Conservation (phyloP, 2,113 vertebrate species). For the Athene cunicularia region DNA sequence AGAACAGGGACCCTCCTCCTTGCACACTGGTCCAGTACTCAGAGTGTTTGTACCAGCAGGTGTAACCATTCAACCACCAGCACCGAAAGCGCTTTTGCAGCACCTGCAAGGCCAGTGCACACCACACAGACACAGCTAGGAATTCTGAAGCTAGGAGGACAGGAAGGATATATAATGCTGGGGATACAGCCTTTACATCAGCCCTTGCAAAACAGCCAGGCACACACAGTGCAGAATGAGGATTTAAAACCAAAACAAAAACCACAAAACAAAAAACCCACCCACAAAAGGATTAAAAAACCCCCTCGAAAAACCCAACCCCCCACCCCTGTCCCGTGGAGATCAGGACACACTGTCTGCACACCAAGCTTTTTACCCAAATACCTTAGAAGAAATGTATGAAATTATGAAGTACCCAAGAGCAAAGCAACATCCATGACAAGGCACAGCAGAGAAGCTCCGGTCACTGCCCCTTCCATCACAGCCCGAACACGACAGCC, state of each 20-base stretch:
- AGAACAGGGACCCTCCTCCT: background rate
- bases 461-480: background rate
- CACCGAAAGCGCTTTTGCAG: fast-evolving
- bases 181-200: background rate
- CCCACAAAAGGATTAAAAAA: background rate
- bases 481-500: background rate
- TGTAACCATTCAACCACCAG: background rate
- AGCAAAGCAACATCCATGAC: background rate
- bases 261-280: background rate
- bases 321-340: background rate
- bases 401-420: background rate
- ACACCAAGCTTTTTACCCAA: background rate
- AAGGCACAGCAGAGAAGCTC: background rate
- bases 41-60: fast-evolving
- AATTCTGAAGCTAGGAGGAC: background rate
- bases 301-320: background rate
- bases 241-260: background rate
- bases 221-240: background rate
- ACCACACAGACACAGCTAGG: background rate
- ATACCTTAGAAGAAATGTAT: background rate
- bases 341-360: background rate
- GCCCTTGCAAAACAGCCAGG: background rate
- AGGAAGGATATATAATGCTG: background rate
- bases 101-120: background rate
- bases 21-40: fast-evolving